These are phyloP conservation scores for Lepidocyrtinus sp. DNA, from an alignment of 2,888 invertebrate species.

Conservation along the genomic window DNA sequence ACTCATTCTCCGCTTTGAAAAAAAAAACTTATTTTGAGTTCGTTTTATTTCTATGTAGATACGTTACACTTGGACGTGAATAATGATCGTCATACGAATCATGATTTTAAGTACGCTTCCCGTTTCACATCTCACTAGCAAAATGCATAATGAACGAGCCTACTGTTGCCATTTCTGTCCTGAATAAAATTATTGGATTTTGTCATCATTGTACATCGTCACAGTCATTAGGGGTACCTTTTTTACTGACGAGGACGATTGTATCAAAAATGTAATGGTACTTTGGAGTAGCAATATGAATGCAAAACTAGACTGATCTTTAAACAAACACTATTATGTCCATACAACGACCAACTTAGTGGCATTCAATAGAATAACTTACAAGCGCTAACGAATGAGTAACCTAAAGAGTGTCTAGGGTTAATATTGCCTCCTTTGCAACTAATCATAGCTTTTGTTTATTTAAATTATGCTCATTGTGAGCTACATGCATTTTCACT, in stretches of 20 bases:
- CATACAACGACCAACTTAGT: neutral
- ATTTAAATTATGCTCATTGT: slow-evolving; percentile 35
- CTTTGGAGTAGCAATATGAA: neutral
- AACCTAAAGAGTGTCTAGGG: too few species aligned
- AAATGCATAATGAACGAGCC: neutral
- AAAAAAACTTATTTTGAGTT: slow-evolving; percentile 38
- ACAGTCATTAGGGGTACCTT: neutral
- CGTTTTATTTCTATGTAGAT: neutral
- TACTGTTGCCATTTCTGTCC: neutral
- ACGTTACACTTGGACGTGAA: neutral
- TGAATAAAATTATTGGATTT: neutral
- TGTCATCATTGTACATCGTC: slow-evolving; percentile 3
- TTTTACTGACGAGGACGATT: neutral
- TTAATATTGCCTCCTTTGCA: neutral
- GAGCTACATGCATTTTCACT: slow-evolving; percentile 54
- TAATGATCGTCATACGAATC: slow-evolving; percentile 5
- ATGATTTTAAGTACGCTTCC: slow-evolving; percentile 31
- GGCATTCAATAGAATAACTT: neutral
- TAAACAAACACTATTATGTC: neutral
- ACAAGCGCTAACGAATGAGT: neutral
- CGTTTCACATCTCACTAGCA: slow-evolving; percentile 29
- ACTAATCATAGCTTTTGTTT: slow-evolving; percentile 31
- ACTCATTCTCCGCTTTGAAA: slow-evolving; percentile 23
- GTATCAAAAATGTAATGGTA: neutral
- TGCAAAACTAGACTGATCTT: neutral